Evolutionary conservation across 2,113 vertebrate species (phyloP).

Genomic region (Lota lota): DNA sequence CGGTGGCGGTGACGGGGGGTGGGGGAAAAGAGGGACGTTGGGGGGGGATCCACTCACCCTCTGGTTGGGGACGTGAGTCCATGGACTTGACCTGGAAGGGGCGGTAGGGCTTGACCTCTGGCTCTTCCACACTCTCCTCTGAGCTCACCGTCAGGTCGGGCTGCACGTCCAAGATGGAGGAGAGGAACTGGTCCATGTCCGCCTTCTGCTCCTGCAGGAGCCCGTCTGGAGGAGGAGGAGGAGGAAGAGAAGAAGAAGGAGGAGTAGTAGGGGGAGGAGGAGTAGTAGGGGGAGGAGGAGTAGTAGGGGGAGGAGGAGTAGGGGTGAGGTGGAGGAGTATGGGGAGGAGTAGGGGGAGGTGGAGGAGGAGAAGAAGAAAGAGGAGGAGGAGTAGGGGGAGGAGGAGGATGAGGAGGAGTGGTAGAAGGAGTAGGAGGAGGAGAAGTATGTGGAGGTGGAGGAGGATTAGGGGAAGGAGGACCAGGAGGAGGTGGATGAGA

Average conservation of each 20-base stretch:
- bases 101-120: slow-evolving; percentile 83
- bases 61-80: slow-evolving; percentile 80
- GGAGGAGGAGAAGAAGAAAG: no score
- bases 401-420: no score
- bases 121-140: slow-evolving; percentile 86
- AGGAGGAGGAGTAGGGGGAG: no score
- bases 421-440: no score
- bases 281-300: no score
- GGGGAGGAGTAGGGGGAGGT: no score
- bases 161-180: slow-evolving; percentile 89
- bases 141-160: slow-evolving; percentile 88
- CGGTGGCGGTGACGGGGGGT: no score
- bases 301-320: no score
- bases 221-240: slow-evolving; percentile 77
- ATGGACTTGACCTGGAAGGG: slow-evolving; percentile 90
- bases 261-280: neutral
- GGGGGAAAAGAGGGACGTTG: neutral
- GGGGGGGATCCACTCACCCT: slow-evolving; percentile 77
- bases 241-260: neutral
- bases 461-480: no score
- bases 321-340: no score
- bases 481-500: no score
- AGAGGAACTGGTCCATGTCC: slow-evolving; percentile 93
- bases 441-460: no score
- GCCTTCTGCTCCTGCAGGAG: slow-evolving; percentile 92